Base-by-base conservation (phyloP, 2,797 vertebrate genomes). In the Typhlichthys eigenmanni region DNA sequence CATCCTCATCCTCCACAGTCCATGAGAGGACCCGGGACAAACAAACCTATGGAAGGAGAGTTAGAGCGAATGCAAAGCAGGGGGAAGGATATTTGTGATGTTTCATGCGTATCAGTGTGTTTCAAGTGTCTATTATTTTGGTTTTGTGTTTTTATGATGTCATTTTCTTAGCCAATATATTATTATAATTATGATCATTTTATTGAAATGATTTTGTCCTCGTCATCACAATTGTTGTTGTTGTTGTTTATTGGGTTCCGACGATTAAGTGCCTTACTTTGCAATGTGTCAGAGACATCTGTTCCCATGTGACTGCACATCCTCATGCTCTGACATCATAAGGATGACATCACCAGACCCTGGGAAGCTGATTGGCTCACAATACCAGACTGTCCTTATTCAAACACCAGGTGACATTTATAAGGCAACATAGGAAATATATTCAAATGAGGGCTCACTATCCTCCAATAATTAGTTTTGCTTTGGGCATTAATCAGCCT, bases 221-320 rank as follows among this genome's bases (percentile, higher is more conserved):
- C 84, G 82, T 84, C 80, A 76, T 82, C 79, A 69, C 86, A 82
- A 74, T 84, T 88, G 75, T 86, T 84, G 75, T 83, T 88, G 75
- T 80, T 87, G 73, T 83, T 90, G 85, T 90, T 86, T 82, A 85
- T 89, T 82, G 66, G 85, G 88, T 90, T 91, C 84, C 83, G 86
- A 89, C 76, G 72, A 79, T 87, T 83, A 79, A 90, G 86, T 90
- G 83, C 82, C 82, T 91, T 88, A 83, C 83, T 81, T 89, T 86
- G 76, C 87, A 81, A 89, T 79, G 85, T 85, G 77, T 87, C 82
- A 86, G 88, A 79, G 84, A 88, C 88, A 87, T 81, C 84, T 77
- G 80, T 85, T 88, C 89, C 91, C 88, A 54, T 92, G 91, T 92
- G 90, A 92, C 91, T 92, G 91, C 91, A 90, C 86, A 88, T 75